Base-by-base conservation (phyloP, 2,888 invertebrate species). In the Malachius bipustulatus region DNA sequence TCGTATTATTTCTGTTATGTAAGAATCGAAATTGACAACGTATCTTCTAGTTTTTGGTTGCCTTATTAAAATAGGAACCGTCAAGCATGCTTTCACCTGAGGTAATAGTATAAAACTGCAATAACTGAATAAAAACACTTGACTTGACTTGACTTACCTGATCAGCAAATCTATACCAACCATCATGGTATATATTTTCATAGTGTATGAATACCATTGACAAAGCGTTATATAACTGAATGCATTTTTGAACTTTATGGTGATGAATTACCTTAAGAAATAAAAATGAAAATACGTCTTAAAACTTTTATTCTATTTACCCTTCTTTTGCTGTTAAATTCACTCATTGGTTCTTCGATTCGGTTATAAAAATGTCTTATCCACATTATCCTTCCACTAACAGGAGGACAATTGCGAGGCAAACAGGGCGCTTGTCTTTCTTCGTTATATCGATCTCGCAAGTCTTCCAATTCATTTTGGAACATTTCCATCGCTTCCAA, bases 361-460 rank as follows among this genome's bases (percentile, higher is more conserved):
- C 77, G 74, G 38, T 70, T 70, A 47, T 78, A 77, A 38, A 87
- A 71, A 48, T 83, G 82, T 38, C 87, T 66, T 44, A 85, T 80
- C 89, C 90, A 90, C 55, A 76, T 69, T 12, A 90, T 75, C 50
- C 85, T 71, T 3, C 87, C 89, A 10, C 82, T 68, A 10, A 84
- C 76, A 0, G 87, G 84, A 2, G 89, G 83, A 66, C 80, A 71
- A 52, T 82, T 81, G 37, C 80, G 65, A 0, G 83, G 74, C 6
- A 85, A 56, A 2, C 75, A 71, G 1, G 88, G 85, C 44, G 75
- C 69, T 37, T 78, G 77, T 47, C 84, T 70, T 46, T 79, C 76
- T 54, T 80, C 78, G 42, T 87, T 83, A 51, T 89, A 88, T 36
- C 75, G 69, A 59, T 84, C 83, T 26, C 82, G 68, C 4, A 82